Base-by-base conservation (phyloP, 2,888 invertebrate species). In the Laspeyria flexula region DNA sequence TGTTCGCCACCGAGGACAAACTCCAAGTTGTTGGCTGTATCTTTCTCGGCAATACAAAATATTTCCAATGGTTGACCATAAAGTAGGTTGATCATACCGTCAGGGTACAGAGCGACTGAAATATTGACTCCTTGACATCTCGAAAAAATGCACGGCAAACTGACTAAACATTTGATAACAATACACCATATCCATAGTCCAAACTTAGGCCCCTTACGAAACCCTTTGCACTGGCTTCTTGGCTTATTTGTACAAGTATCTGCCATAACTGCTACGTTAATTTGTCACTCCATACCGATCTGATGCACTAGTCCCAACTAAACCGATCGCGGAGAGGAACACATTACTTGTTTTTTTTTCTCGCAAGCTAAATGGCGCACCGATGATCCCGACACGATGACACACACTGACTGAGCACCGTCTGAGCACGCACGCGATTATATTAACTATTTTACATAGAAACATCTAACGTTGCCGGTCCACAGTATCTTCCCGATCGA, bases 31-130 rank as follows among this genome's bases (percentile, higher is more conserved):
- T 87, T 83, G 15, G 86, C 79, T 0, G 81, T 76, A 52, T 85
- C 83, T 37, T 87, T 81, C 54, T 93, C 86, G 37, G 95, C 88
- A 51, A 93, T 87, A 81, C 96, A 96, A 52, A 88, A 93, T 66
- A 96, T 93, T 71, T 94, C 93, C 68, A 96, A 81, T 1, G 95
- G 90, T 15, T 93, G 73, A 0, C 96, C 95, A 73, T 93, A 92
- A 58, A 89, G 88, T 43, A 96, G 78, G 44, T 87, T 79, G 50
- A 95, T 93, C 69, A 93, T 93, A 45, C 94, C 94, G 49, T 79
- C 81, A 12, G 95, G 95, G 47, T 87, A 76, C 15, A 93, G 86
- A 11, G 79, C 68, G n/a, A 89, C 78, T 11, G 87, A 77, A 27
- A 84, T 74, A 51, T 72, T 61, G 35, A 81, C 75, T 39, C 75